phyloP scores from a whole-genome alignment of 2,113 vertebrate species.

The Xerus inauris region DNA sequence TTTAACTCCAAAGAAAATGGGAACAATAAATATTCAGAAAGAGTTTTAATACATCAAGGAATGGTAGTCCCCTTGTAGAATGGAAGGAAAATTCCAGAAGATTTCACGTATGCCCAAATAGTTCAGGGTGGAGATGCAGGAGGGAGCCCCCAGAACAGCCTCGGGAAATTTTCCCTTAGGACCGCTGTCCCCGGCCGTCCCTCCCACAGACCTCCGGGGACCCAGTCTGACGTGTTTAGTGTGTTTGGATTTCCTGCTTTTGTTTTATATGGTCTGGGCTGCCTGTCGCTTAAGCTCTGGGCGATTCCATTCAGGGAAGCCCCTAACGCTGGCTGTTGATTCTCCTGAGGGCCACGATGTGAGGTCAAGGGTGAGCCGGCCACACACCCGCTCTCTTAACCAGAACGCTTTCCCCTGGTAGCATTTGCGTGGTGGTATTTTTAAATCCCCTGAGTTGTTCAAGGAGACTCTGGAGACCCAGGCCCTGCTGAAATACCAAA shows the following conservation, averaged over 20 bases:
- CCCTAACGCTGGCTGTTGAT: not conserved
- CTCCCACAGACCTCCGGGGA: not conserved
- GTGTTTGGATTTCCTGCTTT: not conserved
- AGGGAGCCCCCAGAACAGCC: not conserved
- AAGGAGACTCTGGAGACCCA: not conserved
- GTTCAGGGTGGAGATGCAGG: not conserved
- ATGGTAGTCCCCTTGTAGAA: not conserved
- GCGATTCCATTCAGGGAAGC: not conserved
- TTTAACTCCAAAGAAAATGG: not conserved
- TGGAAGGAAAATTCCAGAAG: not conserved
- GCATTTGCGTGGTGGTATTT: not conserved
- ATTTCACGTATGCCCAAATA: not conserved
- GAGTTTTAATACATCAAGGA: not conserved
- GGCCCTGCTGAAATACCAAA: not conserved
- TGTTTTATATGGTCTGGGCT: not conserved
- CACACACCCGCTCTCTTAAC: not conserved
- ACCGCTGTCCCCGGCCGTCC: not conserved
- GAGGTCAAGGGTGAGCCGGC: not conserved
- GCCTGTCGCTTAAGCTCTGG: not conserved
- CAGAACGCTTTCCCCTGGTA: not conserved
- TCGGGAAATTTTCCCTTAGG: not conserved
- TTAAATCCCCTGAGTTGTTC: conserved; percentile 45
- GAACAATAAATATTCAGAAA: not conserved
- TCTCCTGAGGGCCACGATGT: not conserved
- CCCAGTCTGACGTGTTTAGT: not conserved